Conservation (phyloP, 1,140 invertebrate species). For the Formica exsecta region DNA sequence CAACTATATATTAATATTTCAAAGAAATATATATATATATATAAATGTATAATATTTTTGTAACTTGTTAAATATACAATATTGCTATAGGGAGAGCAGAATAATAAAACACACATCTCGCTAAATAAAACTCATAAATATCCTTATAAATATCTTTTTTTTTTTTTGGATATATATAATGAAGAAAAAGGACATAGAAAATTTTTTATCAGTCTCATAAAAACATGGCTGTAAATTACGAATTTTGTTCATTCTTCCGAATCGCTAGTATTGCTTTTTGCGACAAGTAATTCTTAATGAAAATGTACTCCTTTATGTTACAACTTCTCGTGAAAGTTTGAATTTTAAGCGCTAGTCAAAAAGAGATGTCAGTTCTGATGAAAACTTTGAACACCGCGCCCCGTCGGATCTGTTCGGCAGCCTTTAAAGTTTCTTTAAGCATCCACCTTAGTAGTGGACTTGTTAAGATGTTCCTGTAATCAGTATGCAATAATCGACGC, state of each 20-base stretch:
- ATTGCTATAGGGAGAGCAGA: neutral
- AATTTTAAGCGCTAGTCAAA: conserved; percentile 38
- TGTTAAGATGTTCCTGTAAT: conserved; percentile 37
- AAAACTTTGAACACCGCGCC: conserved; percentile 5
- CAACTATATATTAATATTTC: too few species aligned
- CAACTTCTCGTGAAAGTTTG: conserved; percentile 2
- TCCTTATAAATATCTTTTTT: neutral
- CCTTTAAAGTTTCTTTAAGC: conserved; percentile 43
- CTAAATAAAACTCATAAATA: neutral
- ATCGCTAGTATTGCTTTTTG: neutral
- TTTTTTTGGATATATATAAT: neutral
- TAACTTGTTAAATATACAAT: neutral
- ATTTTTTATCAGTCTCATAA: neutral
- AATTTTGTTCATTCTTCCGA: neutral
- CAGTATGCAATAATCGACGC: conserved; percentile 60
- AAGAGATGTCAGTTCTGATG: conserved; percentile 25
- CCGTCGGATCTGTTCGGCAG: conserved; percentile 31
- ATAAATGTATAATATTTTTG: neutral
- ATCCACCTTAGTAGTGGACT: conserved; percentile 16
- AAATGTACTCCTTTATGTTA: conserved; percentile 35
- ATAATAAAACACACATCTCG: neutral
- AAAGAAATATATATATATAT: neutral
- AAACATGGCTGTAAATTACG: neutral
- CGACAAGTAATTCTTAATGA: neutral
- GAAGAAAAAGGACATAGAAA: neutral